phyloP scores from a whole-genome alignment of 1,140 invertebrate species.

The Elymnias hypermnestra region DNA sequence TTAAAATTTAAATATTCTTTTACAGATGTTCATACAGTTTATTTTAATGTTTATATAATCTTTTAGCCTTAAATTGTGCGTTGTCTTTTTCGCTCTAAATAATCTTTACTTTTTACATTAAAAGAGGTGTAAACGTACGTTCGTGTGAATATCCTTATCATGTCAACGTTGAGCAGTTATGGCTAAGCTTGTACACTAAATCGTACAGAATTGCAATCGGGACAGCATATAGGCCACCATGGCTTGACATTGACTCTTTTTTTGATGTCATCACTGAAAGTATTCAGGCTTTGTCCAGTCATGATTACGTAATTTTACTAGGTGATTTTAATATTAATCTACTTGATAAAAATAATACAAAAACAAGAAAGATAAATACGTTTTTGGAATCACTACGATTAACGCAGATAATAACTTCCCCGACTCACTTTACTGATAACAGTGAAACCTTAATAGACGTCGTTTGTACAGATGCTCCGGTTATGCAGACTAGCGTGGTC shows the following conservation, averaged over 20 bases:
- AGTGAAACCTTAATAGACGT: no score
- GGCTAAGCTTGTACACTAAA: conserved; percentile 3
- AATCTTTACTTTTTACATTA: not conserved
- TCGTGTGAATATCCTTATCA: not conserved
- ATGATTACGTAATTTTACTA: conserved; percentile 4
- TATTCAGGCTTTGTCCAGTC: not conserved
- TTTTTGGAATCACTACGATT: not conserved
- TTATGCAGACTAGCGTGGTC: no score
- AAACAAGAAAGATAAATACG: not conserved
- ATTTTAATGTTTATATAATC: no score
- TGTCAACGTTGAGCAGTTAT: conserved; percentile 2
- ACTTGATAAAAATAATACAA: not conserved
- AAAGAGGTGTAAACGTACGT: not conserved
- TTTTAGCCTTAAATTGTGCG: no score
- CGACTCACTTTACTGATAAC: not conserved
- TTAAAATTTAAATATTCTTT: no score
- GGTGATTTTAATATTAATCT: conserved; percentile 6
- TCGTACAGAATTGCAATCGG: not conserved
- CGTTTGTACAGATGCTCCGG: no score
- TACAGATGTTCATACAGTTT: no score
- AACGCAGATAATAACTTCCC: not conserved
- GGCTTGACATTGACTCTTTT: not conserved
- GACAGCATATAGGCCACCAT: conserved; percentile 2
- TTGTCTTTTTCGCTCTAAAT: no score
- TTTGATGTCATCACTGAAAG: not conserved